phyloP scores from a whole-genome alignment of 2,797 vertebrate species.

The Taeniopygia guttata region DNA sequence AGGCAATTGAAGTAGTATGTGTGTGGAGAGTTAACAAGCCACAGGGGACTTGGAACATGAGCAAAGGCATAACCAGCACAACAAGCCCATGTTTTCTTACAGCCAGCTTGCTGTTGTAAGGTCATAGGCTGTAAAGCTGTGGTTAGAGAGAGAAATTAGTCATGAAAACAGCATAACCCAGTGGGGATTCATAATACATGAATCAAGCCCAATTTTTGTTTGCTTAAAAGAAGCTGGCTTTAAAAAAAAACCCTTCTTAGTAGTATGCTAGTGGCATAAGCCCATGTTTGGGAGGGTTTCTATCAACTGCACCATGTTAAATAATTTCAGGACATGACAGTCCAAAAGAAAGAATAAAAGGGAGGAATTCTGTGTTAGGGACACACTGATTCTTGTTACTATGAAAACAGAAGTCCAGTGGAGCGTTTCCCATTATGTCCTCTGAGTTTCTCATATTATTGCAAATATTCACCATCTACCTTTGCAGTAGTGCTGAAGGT shows the following conservation, averaged over 20 bases:
- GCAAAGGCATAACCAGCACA: slow-evolving; percentile 63
- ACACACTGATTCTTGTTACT: background rate
- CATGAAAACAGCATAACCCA: slow-evolving; percentile 69
- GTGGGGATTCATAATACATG: slow-evolving; percentile 62
- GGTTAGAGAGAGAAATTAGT: slow-evolving; percentile 77
- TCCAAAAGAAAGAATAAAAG: background rate
- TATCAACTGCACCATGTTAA: background rate
- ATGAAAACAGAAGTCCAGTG: background rate
- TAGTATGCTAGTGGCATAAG: background rate
- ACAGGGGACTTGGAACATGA: slow-evolving; percentile 57
- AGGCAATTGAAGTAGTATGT: slow-evolving; percentile 36
- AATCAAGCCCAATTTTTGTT: slow-evolving; percentile 65
- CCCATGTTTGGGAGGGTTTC: background rate
- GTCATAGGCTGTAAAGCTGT: slow-evolving; percentile 68
- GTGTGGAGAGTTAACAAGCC: slow-evolving; percentile 68
- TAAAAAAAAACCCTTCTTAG: background rate
- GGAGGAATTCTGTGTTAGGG: background rate
- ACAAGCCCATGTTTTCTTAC: slow-evolving; percentile 69
- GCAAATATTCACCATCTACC: background rate
- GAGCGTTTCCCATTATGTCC: background rate
- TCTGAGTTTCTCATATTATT: background rate
- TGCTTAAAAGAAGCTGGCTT: slow-evolving; percentile 53
- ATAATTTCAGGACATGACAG: background rate
- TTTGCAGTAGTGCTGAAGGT: background rate
- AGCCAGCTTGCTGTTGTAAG: slow-evolving; percentile 65